phyloP scores from a whole-genome alignment of 2,113 vertebrate species.

The Vimba vimba region DNA sequence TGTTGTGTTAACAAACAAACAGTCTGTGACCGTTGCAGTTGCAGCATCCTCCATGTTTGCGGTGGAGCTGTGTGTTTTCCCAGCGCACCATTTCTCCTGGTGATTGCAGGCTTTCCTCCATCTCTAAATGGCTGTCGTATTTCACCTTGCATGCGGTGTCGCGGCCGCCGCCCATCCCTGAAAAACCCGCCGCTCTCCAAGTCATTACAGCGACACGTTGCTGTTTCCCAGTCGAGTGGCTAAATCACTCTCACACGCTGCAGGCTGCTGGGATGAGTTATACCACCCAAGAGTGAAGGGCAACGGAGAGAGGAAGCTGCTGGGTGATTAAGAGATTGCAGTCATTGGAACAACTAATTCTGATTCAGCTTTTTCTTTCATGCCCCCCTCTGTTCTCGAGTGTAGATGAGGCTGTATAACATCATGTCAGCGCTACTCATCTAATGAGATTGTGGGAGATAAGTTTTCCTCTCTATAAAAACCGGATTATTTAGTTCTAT shows the following conservation, averaged over 20 bases:
- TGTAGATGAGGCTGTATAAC: slow-evolving; percentile 16
- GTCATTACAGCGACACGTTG: slow-evolving; percentile 61
- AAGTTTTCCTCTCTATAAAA: neutral
- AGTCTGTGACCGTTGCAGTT: neutral
- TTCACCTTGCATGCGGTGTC: slow-evolving; percentile 60
- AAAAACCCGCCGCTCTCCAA: slow-evolving; percentile 60
- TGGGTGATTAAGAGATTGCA: slow-evolving; percentile 58
- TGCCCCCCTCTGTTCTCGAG: neutral
- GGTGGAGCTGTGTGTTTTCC: slow-evolving; percentile 19
- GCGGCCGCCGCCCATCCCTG: slow-evolving; percentile 34
- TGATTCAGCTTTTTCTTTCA: slow-evolving; percentile 64
- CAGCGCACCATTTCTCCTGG: slow-evolving; percentile 19
- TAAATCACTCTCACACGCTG: slow-evolving; percentile 52
- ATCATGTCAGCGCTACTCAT: slow-evolving; percentile 5
- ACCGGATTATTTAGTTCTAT: neutral
- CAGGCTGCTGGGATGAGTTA: slow-evolving; percentile 60
- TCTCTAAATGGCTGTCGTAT: slow-evolving; percentile 63
- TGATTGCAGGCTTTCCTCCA: slow-evolving; percentile 44
- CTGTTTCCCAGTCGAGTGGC: slow-evolving; percentile 45
- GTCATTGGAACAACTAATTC: slow-evolving; percentile 58
- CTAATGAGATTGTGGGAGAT: slow-evolving; percentile 13
- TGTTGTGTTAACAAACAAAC: neutral
- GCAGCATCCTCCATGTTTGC: neutral
- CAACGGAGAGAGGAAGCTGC: slow-evolving; percentile 3
- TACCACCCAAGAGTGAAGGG: slow-evolving; percentile 42